Percentiles rank a stretch among this genome's conserved stretches.
phyloP scores from a whole-genome alignment of 2,797 vertebrate genomes.

The Sebastes itinus region DNA sequence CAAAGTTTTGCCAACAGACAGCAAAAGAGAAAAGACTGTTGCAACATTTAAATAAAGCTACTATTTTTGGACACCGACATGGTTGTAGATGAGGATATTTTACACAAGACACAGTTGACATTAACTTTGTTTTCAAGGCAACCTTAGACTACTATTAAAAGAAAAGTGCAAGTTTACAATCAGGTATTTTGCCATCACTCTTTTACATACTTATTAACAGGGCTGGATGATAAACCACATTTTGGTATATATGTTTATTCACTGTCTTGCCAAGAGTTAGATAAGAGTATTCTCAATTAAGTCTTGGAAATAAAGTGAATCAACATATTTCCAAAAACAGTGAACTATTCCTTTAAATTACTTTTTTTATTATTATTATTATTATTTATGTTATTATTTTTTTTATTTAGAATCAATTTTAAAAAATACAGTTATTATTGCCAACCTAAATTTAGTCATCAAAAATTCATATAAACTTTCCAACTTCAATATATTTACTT shows the following conservation, averaged over 20 bases:
- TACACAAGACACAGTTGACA: constrained; percentile 17
- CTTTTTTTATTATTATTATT: neutral
- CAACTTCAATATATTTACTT: neutral
- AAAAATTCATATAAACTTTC: neutral
- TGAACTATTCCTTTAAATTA: neutral
- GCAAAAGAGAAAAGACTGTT: constrained; percentile 1
- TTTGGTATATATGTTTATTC: neutral
- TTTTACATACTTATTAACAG: neutral
- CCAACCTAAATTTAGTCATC: neutral
- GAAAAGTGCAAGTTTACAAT: constrained; percentile 29
- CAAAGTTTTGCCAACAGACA: neutral
- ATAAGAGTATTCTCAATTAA: neutral
- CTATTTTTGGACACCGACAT: neutral
- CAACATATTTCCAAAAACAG: neutral
- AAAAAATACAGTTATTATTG: too few species aligned
- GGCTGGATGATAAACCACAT: constrained; percentile 29
- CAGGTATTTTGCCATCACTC: neutral
- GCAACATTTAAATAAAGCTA: constrained; percentile 22
- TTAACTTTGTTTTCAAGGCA: constrained; percentile 45
- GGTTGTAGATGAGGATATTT: neutral
- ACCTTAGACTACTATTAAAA: constrained; percentile 16
- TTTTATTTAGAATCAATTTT: too few species aligned
- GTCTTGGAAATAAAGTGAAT: neutral
- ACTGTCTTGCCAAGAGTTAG: neutral
- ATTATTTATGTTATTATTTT: too few species aligned